Conservation (phyloP, 2,797 vertebrate genomes). For the Falco novaeseelandiae region DNA sequence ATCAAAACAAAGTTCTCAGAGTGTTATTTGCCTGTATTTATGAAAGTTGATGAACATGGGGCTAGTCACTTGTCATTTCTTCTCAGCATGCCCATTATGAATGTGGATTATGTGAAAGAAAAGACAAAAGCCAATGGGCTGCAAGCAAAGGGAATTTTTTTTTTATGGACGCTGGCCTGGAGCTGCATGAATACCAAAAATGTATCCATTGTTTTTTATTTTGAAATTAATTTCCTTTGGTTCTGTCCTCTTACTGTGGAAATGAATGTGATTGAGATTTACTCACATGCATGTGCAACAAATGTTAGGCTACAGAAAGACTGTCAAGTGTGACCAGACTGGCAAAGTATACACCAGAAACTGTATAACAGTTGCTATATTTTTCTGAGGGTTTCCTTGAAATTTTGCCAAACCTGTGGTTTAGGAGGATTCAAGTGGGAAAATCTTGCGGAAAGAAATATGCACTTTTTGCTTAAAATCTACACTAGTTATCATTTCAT, state of each 20-base stretch:
- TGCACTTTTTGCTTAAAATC: neutral
- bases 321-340: neutral
- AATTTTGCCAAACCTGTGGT: neutral
- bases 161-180: neutral
- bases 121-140: neutral
- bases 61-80: neutral
- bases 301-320: neutral
- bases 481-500: neutral
- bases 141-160: neutral
- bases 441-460: neutral
- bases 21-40: neutral
- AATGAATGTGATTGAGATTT: neutral
- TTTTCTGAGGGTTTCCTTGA: neutral
- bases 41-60: neutral
- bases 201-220: neutral
- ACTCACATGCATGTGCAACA: neutral
- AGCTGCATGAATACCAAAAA: neutral
- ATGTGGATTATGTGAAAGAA: neutral
- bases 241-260: neutral
- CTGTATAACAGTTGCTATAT: neutral
- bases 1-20: neutral
- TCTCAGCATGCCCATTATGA: neutral
- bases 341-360: neutral
- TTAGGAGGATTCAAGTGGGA: neutral
- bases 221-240: neutral